Evolutionary conservation across 2,888 invertebrate species (phyloP), one percentile per base, ranked within the genome.

Genomic region (Dastarcus helophoroides): DNA sequence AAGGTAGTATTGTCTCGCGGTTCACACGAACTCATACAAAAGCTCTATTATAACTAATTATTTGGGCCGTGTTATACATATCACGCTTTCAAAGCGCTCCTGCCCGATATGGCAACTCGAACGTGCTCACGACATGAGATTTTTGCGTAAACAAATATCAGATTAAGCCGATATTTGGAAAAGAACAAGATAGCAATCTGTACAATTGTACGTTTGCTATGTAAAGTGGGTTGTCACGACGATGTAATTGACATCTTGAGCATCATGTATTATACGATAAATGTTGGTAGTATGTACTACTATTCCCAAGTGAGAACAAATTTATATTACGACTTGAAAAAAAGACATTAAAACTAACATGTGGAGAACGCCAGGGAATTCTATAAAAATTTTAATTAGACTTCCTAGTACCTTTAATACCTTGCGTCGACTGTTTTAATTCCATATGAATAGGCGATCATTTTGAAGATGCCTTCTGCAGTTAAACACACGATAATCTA

Each of bases 51-150:
- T 54, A 53, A 53, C 54, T 56, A 57, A 58, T 58, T 58, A 57
- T 58, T 58, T 56, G 54, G 56, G 54, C 53, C 55, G 55, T 56
- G 57, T 55, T 58, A 54, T 56, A 58, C 54, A 58, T 58, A 57
- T 56, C 55, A 56, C 56, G 55, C 54, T 54, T 48, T 36, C 35
- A 23, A 6, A 12, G 27, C 12, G 10, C 31, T 24, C 19, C 26
- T 17, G 43, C 51, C 49, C 44, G 52, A 54, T 56, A 54, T 51
- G 51, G 53, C 49, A 50, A 50, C 47, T 46, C 41, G 43, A 54
- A 53, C 53, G 54, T 54, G 56, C 42, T 48, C 55, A 54, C 55
- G 56, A 35, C 31, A 26, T 29, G 21, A 23, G 26, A 35, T 33
- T 33, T 33, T 33, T 30, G 26, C 29, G 21, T 26, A 22, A 33